Base-by-base conservation (phyloP, 2,113 vertebrate genomes). In the Poeciliopsis prolifica region DNA sequence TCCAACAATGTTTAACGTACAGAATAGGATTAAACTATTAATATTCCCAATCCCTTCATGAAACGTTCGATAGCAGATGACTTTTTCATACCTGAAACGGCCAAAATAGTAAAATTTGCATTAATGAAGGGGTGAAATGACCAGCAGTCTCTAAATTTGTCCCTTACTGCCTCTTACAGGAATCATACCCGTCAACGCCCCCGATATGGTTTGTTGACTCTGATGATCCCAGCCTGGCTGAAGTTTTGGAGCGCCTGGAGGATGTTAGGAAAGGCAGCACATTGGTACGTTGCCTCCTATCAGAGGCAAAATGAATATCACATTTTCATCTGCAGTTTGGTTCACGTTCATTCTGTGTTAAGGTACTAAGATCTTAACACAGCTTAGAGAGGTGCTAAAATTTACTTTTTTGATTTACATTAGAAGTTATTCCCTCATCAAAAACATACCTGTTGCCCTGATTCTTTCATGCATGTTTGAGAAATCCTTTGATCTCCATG, bases 181-280 rank as follows among this genome's bases (percentile, higher is more conserved):
- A 99, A 87, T 98, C 97, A 14, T 99, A 99, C 67, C 97, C 98
- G 12, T 97, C 95, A 65, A 97, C 97, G 26, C 92, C 97, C 35
- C 98, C 98, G 65, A 98, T 99, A 96, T 99, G 98, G 98, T 99
- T 99, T 94, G 98, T 99, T 90, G 97, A 99, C 90, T 99, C 97
- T 74, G 98, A 99, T 95, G 98, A 99, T 94, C 97, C 97, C 3
- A 98, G 96, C 92, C 93, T 99, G 92, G 96, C 97, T 28, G 96
- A 97, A 78, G 96, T 99, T 82, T 93, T 99, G 91, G 97, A 99
- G 91, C 96, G 96, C 40, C 92, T 99, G 72, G 97, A 97, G 87
- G 98, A 98, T 91, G 96, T 96, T 83, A 96, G 97, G 88, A 98
- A 95, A 92, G 96, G 95, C 93, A 98, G 94, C 92, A 97, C 95